Evolutionary conservation across 2,888 invertebrate genomes (phyloP).

Genomic region (Heterodera filipjevi): DNA sequence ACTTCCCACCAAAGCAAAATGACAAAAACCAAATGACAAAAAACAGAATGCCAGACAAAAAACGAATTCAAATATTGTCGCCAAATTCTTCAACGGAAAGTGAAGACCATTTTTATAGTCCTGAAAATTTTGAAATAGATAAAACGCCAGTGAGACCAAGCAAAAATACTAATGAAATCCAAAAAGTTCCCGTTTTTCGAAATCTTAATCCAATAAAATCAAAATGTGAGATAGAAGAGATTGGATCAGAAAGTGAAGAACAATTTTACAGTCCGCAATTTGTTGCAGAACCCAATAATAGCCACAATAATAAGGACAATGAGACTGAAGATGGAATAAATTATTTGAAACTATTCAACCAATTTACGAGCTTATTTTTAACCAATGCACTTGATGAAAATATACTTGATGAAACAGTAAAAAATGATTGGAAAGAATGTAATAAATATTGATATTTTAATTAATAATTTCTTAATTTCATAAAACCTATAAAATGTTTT

Average conservation of each 20-base stretch:
- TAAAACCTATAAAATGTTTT: too few relatives aligned
- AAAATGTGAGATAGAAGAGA: background rate
- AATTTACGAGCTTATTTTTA: background rate
- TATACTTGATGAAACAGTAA: background rate
- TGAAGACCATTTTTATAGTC: conserved; percentile 1
- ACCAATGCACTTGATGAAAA: background rate
- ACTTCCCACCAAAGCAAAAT: background rate
- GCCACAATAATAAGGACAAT: background rate
- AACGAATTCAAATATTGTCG: background rate
- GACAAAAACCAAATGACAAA: too few relatives aligned
- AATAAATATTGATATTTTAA: background rate
- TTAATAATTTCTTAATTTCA: too few relatives aligned
- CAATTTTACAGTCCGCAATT: background rate
- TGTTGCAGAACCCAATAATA: background rate
- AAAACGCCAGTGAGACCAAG: background rate
- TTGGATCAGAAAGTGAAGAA: background rate
- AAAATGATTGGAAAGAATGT: background rate
- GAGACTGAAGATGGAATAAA: background rate
- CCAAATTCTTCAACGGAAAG: background rate
- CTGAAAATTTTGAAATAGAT: background rate
- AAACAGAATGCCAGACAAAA: background rate
- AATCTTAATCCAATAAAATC: background rate
- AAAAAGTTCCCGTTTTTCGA: background rate
- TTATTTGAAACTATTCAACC: background rate
- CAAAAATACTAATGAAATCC: background rate